Evolutionary conservation across 1,140 invertebrate species (phyloP).

Genomic region (Lamellibrachia luymesi): DNA sequence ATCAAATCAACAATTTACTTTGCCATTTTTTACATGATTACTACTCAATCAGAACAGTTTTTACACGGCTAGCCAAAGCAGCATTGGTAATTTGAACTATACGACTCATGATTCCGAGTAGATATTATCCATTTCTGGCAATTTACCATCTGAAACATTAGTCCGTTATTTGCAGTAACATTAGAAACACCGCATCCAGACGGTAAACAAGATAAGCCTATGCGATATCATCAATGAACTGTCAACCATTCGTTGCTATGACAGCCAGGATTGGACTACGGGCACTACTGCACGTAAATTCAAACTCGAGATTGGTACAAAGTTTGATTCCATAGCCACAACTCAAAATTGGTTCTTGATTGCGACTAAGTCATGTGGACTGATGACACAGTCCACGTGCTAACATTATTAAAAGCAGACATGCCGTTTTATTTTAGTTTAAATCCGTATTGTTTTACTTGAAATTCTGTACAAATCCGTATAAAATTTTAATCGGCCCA

Average conservation of each 20-base stretch:
- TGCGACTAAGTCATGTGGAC: neutral
- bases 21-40: neutral
- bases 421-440: too few species aligned
- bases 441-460: too few species aligned
- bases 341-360: neutral
- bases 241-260: too few species aligned
- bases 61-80: neutral
- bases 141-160: neutral
- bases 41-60: neutral
- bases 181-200: neutral
- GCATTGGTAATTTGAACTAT: neutral
- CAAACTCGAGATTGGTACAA: neutral
- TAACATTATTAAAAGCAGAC: neutral
- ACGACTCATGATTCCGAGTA: neutral
- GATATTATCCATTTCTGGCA: neutral
- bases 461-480: too few species aligned
- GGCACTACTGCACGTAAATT: neutral
- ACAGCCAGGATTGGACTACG: too few species aligned
- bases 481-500: too few species aligned
- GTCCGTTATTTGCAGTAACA: neutral
- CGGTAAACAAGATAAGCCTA: neutral
- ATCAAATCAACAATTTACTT: neutral
- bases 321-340: neutral
- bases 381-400: neutral
- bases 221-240: neutral